phyloP scores from a whole-genome alignment of 2,113 vertebrate genomes.

The Malurus melanocephalus region DNA sequence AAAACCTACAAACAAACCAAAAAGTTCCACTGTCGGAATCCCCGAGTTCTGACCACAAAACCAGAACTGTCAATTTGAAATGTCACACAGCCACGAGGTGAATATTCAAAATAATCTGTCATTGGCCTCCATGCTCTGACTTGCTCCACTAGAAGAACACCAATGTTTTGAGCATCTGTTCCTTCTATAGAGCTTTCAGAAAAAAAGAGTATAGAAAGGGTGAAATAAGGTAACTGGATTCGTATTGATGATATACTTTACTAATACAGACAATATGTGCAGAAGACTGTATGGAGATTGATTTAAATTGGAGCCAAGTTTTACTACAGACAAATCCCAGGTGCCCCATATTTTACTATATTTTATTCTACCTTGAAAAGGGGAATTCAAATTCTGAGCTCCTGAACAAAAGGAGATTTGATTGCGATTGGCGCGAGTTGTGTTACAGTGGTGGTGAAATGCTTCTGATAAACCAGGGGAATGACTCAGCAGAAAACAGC shows the following conservation, averaged over 20 bases:
- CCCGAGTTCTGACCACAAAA: conserved; percentile 16
- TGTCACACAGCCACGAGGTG: background rate
- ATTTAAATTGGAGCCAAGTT: background rate
- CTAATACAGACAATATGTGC: background rate
- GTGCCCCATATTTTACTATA: background rate
- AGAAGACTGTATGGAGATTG: background rate
- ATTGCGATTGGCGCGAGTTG: background rate
- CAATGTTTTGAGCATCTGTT: background rate
- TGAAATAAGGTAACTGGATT: conserved; percentile 2
- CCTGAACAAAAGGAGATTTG: conserved; percentile 28
- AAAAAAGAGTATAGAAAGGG: background rate
- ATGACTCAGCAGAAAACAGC: conserved; percentile 55
- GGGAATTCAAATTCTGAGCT: background rate
- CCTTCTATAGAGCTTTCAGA: background rate
- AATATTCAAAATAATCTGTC: conserved; percentile 1
- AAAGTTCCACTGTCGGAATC: background rate
- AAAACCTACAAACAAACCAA: background rate
- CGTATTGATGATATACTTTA: background rate
- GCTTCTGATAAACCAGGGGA: conserved; percentile 30
- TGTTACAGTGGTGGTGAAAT: background rate
- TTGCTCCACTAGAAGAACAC: background rate
- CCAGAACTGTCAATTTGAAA: background rate
- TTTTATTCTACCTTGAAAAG: conserved; percentile 12
- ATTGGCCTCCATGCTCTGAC: background rate
- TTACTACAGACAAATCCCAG: background rate